These are phyloP conservation scores for Oreochromis aureus DNA, from an alignment of 2,113 vertebrate genomes.

Conservation along the genomic window DNA sequence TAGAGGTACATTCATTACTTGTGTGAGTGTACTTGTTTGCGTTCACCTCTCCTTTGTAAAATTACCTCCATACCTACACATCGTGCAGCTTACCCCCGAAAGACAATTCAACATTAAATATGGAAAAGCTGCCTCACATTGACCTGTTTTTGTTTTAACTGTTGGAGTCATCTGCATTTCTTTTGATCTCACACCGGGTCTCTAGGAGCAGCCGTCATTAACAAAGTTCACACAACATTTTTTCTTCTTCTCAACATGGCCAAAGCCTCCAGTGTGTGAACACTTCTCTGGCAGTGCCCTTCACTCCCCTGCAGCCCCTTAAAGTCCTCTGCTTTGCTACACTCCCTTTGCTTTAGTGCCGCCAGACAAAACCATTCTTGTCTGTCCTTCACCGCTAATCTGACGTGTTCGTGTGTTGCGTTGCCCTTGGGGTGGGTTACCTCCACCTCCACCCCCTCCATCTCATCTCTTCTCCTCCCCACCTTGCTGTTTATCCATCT, in stretches of 20 bases:
- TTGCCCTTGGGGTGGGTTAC: conserved; percentile 55
- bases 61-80: not conserved
- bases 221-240: conserved; percentile 17
- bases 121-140: not conserved
- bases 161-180: conserved; percentile 47
- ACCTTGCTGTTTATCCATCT: conserved; percentile 56
- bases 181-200: conserved; percentile 48
- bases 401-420: conserved; percentile 37
- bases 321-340: not conserved
- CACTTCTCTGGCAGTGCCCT: not conserved
- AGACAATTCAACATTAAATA: conserved; percentile 7
- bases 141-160: conserved; percentile 46
- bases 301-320: not conserved
- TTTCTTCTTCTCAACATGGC: not conserved
- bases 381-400: conserved; percentile 44
- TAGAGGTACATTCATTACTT: not conserved
- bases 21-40: not conserved
- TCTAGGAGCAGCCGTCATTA: conserved; percentile 53
- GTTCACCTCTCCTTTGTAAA: not conserved
- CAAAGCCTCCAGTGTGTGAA: not conserved
- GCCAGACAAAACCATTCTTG: conserved; percentile 6
- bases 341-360: conserved; percentile 31
- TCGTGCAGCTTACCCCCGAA: not conserved
- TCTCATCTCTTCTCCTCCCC: conserved; percentile 34
- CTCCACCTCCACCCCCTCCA: conserved; percentile 22